Evolutionary conservation across 37 sponge, comb jelly and placozoan genomes (phyloP).

Genomic region (Halichondria panicea): DNA sequence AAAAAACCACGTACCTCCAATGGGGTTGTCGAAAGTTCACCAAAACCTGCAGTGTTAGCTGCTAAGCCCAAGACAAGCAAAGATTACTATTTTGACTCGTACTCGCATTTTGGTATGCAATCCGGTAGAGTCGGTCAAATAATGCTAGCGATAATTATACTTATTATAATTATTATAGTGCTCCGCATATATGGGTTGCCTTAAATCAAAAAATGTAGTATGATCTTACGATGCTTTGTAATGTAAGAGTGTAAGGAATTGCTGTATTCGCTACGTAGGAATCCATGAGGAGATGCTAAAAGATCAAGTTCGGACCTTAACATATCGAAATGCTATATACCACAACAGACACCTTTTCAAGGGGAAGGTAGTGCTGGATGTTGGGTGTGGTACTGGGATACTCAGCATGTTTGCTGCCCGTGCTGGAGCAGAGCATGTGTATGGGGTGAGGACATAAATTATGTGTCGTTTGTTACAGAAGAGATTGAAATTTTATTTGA

Average conservation of each 20-base stretch:
- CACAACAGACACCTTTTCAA: slow-evolving; percentile 96
- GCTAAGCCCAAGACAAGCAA: slow-evolving; percentile 84
- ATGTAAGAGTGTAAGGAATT: background rate
- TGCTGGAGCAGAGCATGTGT: slow-evolving; percentile 91
- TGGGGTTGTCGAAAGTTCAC: too few species aligned
- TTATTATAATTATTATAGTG: background rate
- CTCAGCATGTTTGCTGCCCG: slow-evolving; percentile 93
- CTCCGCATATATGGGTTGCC: background rate
- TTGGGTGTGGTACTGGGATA: slow-evolving; percentile 98
- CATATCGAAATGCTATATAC: slow-evolving; percentile 92
- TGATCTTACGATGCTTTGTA: background rate
- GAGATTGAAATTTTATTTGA: too few species aligned
- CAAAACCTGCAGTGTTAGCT: too few species aligned
- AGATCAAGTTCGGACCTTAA: slow-evolving; percentile 92
- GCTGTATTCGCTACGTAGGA: slow-evolving; percentile 15
- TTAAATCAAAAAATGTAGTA: background rate
- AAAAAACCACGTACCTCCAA: too few species aligned
- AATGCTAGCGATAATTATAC: background rate
- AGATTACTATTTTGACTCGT: slow-evolving; percentile 99
- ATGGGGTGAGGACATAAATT: slow-evolving; percentile 58
- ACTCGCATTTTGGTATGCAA: slow-evolving; percentile 89
- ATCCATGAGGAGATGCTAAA: slow-evolving; percentile 99
- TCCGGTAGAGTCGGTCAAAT: background rate
- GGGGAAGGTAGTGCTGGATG: slow-evolving; percentile 92
- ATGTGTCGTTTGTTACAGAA: background rate